Evolutionary conservation across 2,113 vertebrate species (phyloP), one percentile per base, ranked within the genome.

Genomic region (Lutjanus erythropterus): DNA sequence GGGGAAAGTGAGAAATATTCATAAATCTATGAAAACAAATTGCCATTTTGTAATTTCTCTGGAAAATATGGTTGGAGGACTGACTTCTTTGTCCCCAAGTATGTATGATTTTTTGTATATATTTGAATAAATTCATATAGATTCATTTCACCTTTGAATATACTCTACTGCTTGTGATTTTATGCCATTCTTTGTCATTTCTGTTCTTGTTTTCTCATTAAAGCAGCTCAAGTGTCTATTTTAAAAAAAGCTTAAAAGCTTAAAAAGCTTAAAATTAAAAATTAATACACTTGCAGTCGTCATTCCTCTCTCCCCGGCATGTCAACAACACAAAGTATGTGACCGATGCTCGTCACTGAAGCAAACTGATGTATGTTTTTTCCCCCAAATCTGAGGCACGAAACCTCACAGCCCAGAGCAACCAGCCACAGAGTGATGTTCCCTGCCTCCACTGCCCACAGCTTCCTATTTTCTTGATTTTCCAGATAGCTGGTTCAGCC

Each of bases 401-500:
- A 50, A 74, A 67, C n/a, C 70, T 75, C 61, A 60, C 74, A 71
- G 67, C 71, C 71, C 15, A 35, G 31, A 85, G 85, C 79, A 73
- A 55, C 56, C 71, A 74, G 68, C 75, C 64, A 53, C 50, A 46
- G 29, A 72, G 75, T 72, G 71, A 80, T 33, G 67, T 41, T 68
- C 31, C 44, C 59, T 46, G 53, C 77, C 62, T 81, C 39, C 39
- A 41, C 78, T 39, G 71, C 83, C 62, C 53, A 1, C 0, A 64
- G 78, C 46, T 81, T 65, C 84, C 84, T 86, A 73, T 90, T 90
- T 78, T 86, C 81, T 74, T 85, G 89, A 85, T 90, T 82, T 88
- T 81, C 71, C 71, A 74, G 79, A 80, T 81, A 78, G 71, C 56
- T 88, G 83, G 53, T 71, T 82, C 72, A 76, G 72, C 73, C 81